These are phyloP conservation scores for Enteromius anoplus DNA, from an alignment of 2,797 vertebrate genomes.

Conservation along the genomic window DNA sequence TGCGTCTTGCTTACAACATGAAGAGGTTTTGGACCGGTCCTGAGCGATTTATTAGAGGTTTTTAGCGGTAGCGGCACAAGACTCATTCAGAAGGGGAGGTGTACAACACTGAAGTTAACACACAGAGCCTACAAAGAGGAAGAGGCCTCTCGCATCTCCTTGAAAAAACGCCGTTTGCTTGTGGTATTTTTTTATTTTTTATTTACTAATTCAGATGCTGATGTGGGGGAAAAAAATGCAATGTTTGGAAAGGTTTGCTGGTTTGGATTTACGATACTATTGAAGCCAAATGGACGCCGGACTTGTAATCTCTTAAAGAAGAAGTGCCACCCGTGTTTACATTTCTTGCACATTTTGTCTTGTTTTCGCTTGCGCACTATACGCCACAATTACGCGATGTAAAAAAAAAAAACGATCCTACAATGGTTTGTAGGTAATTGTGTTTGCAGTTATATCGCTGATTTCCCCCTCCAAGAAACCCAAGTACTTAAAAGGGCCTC, in stretches of 20 bases:
- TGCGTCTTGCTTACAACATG: slow-evolving; percentile 35
- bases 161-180: slow-evolving; percentile 39
- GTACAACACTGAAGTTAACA: slow-evolving; percentile 62
- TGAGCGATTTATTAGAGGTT: slow-evolving; percentile 49
- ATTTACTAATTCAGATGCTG: slow-evolving; percentile 18
- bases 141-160: slow-evolving; percentile 56
- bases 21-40: slow-evolving; percentile 41
- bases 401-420: background rate
- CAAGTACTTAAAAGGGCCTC: slow-evolving; percentile 26
- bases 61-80: slow-evolving; percentile 45
- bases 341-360: slow-evolving; percentile 12
- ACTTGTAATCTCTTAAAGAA: slow-evolving; percentile 58
- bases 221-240: background rate
- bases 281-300: slow-evolving; percentile 55
- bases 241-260: slow-evolving; percentile 33
- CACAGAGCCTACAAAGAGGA: slow-evolving; percentile 59
- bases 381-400: background rate
- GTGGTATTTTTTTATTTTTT: slow-evolving; percentile 54
- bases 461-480: background rate
- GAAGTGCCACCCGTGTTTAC: slow-evolving; percentile 39
- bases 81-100: slow-evolving; percentile 52
- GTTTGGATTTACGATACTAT: slow-evolving; percentile 38
- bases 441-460: background rate
- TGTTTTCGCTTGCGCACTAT: background rate
- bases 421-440: background rate